Percentiles rank a stretch among this genome's conserved stretches.
Conservation (phyloP, 2,888 invertebrate species). For the Himalopsyche tibetana region DNA sequence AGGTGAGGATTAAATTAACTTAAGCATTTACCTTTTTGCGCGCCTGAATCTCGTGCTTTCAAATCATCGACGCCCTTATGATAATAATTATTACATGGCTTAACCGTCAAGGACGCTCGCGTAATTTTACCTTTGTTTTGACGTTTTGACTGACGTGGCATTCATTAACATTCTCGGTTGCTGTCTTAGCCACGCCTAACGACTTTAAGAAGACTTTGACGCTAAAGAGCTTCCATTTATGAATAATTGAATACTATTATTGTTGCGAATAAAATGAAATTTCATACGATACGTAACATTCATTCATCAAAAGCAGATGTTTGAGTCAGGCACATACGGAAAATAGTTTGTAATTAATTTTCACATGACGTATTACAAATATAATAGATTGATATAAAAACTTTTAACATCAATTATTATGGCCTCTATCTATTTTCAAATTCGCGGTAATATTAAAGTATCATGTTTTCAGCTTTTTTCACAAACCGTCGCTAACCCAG, state of each 20-base stretch:
- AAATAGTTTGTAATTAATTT: background rate
- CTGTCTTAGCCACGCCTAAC: slow-evolving; percentile 18
- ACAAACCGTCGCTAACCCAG: too few relatives aligned
- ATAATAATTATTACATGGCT: slow-evolving; percentile 55
- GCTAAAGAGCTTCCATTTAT: slow-evolving; percentile 9
- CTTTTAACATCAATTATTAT: too few relatives aligned
- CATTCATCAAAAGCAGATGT: background rate
- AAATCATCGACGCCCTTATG: slow-evolving; percentile 57
- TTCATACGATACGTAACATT: background rate
- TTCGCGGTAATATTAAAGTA: too few relatives aligned
- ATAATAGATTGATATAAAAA: too few relatives aligned
- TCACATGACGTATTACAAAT: too few relatives aligned
- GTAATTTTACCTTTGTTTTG: slow-evolving; percentile 57
- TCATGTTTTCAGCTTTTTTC: too few relatives aligned
- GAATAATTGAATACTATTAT: slow-evolving; percentile 22
- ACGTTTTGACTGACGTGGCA: slow-evolving; percentile 47
- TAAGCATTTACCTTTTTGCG: slow-evolving; percentile 64
- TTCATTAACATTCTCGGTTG: slow-evolving; percentile 3
- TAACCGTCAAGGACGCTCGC: slow-evolving; percentile 56
- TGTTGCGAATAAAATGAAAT: background rate
- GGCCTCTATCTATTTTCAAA: too few relatives aligned
- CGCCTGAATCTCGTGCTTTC: slow-evolving; percentile 49
- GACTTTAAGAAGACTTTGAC: slow-evolving; percentile 20
- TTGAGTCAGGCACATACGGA: background rate
- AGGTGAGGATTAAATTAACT: slow-evolving; percentile 64